Evolutionary conservation across 2,797 vertebrate species (phyloP), one percentile per base, ranked within the genome.

Genomic region (Labroides dimidiatus): DNA sequence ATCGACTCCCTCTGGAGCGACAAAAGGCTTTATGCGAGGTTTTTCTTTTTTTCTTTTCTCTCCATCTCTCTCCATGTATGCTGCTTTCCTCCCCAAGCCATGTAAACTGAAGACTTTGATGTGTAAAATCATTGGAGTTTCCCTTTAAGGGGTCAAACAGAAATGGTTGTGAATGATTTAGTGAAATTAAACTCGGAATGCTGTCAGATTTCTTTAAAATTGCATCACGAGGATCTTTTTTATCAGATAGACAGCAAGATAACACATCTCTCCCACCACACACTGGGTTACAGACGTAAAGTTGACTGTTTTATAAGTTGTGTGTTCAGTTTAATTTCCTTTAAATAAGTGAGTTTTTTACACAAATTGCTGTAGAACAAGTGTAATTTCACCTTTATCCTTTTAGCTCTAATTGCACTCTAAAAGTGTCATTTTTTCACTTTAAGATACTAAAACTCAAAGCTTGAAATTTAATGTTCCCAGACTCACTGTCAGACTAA

Each of bases 81-180:
- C 42, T 33, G 16, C 53, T 21, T 60, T 37, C 27, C 51, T 48
- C 19, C 55, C 12, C 13, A 9, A 43, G 45, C 45, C 42, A 37
- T 30, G 4, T 33, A n/a, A 45, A 66, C 48, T 47, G n/a, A 12
- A 43, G 19, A 54, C 45, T 60, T 54, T 60, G 56, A 62, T 57
- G 65, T 48, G 50, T 21, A 23, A 42, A 45, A 45, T 24, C 3
- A 3, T 21, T 21, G 4, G 39, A 39, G 16, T 62, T 41, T 69
- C 21, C 33, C 33, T 41, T 64, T 16, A 45, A 37, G 41, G 52
- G 39, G 27, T 64, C 39, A 33, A 24, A 44, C 54, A 48, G 19
- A 41, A 51, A 15, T 4, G 21, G 27, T 30, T 30, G 16, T 27
- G 17, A 51, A 50, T 8, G 5, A 19, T 5, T 48, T 27, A 21